phyloP scores from a whole-genome alignment of 1,140 invertebrate genomes.

The Aporrectodea caliginosa region DNA sequence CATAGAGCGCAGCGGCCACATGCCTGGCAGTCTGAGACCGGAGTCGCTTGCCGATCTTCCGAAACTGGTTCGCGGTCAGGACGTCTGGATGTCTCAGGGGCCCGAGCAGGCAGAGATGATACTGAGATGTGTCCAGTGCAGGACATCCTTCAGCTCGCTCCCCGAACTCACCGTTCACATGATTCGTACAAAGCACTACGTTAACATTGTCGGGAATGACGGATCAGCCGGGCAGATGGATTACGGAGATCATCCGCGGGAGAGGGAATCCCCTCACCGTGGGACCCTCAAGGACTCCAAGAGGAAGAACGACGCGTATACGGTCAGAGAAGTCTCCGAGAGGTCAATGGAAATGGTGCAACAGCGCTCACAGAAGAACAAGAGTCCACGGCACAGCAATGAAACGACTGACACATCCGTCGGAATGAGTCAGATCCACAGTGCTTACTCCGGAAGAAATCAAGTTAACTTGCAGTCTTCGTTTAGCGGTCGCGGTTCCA shows the following conservation, averaged over 20 bases:
- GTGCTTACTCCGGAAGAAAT: too few species aligned
- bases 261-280: background rate
- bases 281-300: background rate
- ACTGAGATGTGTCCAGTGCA: conserved; percentile 95
- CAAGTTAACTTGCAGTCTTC: too few species aligned
- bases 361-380: background rate
- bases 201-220: conserved; percentile 7
- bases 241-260: background rate
- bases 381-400: background rate
- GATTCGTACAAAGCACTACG: conserved; percentile 87
- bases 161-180: conserved; percentile 94
- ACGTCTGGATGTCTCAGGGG: conserved; percentile 90
- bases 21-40: background rate
- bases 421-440: too few species aligned
- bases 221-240: background rate
- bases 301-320: background rate
- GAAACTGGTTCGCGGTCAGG: conserved; percentile 87
- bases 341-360: background rate
- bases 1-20: conserved; percentile 15
- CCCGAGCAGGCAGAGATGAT: conserved; percentile 78
- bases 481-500: too few species aligned
- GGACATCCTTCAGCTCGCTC: conserved; percentile 81
- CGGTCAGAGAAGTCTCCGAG: background rate
- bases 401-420: background rate
- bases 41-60: background rate